Base-by-base conservation (phyloP, 2,888 invertebrate genomes). In the Entomobrya multifasciata region DNA sequence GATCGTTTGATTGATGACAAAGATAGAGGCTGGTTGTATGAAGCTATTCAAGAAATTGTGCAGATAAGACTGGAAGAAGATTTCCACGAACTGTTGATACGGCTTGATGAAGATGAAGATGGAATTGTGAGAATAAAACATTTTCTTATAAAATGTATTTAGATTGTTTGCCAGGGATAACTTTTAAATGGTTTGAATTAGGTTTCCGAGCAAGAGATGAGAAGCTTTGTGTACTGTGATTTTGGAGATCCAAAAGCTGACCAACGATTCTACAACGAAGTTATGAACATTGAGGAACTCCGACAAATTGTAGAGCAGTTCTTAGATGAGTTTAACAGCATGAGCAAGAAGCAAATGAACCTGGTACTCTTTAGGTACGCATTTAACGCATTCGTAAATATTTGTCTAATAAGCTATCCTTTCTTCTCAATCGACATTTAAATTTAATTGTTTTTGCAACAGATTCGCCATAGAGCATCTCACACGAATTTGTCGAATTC, bases 311-410 rank as follows among this genome's bases (percentile, higher is more conserved):
- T 97, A 0, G 98, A 98, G 91, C 95, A 95, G 0, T 98, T 96
- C 93, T 93, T 98, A 15, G 95, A 95, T 0, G 98, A 98, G 92
- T 98, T 95, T 92, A 98, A 98, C 92, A 96, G 97, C 90, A 97
- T 98, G 96, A 96, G 97, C 11, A 98, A 97, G 93, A 98, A 98
- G 92, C 98, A 98, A 0, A 98, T 98, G 98, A 96, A 97, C 93
- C 94, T 98, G 80, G 98, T 98, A 1, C 93, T 98, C 47, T 97
- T 97, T 93, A 95, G 95, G 95, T 96, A 92, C n/a, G 44, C 13
- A 47, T n/a, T n/a, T n/a, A n/a, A n/a, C n/a, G n/a, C n/a, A n/a
- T n/a, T n/a, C n/a, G n/a, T n/a, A n/a, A n/a, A n/a, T n/a, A n/a
- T n/a, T n/a, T n/a, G n/a, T n/a, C n/a, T n/a, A 8, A 47, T 72